Evolutionary conservation across 2,888 invertebrate genomes (phyloP).

Genomic region (Congeria kusceri): DNA sequence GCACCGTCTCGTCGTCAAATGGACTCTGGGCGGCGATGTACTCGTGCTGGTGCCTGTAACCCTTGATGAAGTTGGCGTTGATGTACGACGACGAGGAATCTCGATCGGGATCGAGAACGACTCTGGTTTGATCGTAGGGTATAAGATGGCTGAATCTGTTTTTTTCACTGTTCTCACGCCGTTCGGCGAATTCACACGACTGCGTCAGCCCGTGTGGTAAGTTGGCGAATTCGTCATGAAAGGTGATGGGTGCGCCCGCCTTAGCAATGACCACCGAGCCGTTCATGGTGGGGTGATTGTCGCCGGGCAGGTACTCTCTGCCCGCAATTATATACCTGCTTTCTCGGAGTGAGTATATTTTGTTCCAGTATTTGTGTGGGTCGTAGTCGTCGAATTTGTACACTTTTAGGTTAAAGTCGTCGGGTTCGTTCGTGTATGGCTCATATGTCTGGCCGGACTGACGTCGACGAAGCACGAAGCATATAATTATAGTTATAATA

Average conservation of each 20-base stretch:
- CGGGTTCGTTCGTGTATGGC: constrained; percentile 55
- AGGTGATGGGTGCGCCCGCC: constrained; percentile 63
- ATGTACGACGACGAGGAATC: constrained; percentile 78
- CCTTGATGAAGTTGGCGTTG: constrained; percentile 81
- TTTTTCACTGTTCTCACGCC: constrained; percentile 71
- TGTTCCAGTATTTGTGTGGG: constrained; percentile 77
- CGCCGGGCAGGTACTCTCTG: constrained; percentile 66
- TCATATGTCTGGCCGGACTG: constrained; percentile 39
- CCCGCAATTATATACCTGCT: constrained; percentile 76
- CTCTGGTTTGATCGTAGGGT: constrained; percentile 83
- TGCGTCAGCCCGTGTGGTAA: constrained; percentile 75
- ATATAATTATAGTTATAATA: constrained; percentile 66
- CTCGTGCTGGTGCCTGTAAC: constrained; percentile 85
- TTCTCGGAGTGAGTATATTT: constrained; percentile 69
- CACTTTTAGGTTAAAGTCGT: constrained; percentile 62
- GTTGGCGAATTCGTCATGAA: constrained; percentile 81
- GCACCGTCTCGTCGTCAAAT: constrained; percentile 84
- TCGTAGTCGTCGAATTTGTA: constrained; percentile 70
- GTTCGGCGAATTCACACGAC: constrained; percentile 71
- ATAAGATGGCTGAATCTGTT: constrained; percentile 83
- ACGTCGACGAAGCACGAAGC: constrained; percentile 68
- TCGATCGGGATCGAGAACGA: constrained; percentile 71
- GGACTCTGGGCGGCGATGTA: constrained; percentile 87
- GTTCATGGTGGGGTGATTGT: constrained; percentile 52
- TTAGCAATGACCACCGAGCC: constrained; percentile 33